phyloP scores from a whole-genome alignment of 2,888 invertebrate genomes.

The Eudasyphora cyanicolor region DNA sequence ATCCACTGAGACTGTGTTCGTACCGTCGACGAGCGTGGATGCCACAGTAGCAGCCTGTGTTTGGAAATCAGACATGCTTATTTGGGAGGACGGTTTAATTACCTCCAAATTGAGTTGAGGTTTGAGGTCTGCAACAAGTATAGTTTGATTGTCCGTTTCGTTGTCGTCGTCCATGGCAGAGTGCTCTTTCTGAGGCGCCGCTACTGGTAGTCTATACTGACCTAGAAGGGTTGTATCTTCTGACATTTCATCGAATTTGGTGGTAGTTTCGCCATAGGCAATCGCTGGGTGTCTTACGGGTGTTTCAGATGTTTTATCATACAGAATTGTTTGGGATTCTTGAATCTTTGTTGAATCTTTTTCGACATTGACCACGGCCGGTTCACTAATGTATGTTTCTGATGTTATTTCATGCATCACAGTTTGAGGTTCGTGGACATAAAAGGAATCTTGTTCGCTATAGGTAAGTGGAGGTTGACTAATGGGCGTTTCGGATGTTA shows the following conservation, averaged over 20 bases:
- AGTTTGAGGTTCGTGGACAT: no score
- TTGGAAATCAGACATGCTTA: slow-evolving; percentile 77
- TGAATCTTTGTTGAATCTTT: not conserved
- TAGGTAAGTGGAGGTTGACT: slow-evolving; percentile 24
- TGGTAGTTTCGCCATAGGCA: slow-evolving; percentile 26
- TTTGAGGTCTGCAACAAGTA: slow-evolving; percentile 72
- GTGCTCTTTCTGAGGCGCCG: slow-evolving; percentile 66
- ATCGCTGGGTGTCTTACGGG: not conserved
- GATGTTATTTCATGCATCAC: no score
- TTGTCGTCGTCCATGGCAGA: slow-evolving; percentile 62
- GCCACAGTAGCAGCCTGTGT: slow-evolving; percentile 79
- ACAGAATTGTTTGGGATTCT: not conserved
- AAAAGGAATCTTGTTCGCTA: no score
- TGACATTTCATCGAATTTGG: not conserved
- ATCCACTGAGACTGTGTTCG: slow-evolving; percentile 69
- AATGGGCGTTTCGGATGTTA: not conserved
- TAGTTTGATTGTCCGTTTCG: slow-evolving; percentile 68
- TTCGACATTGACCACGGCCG: no score
- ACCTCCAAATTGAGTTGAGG: slow-evolving; percentile 72
- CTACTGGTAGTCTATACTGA: slow-evolving; percentile 31
- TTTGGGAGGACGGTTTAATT: slow-evolving; percentile 72
- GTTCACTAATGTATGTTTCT: no score
- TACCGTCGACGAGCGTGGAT: slow-evolving; percentile 77
- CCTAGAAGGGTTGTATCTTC: slow-evolving; percentile 47
- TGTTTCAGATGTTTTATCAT: not conserved